Percentiles rank a stretch among this genome's conserved stretches.
Evolutionary conservation across 1,140 invertebrate species (phyloP).

Genomic region (Ceratoteleas bidentatus): DNA sequence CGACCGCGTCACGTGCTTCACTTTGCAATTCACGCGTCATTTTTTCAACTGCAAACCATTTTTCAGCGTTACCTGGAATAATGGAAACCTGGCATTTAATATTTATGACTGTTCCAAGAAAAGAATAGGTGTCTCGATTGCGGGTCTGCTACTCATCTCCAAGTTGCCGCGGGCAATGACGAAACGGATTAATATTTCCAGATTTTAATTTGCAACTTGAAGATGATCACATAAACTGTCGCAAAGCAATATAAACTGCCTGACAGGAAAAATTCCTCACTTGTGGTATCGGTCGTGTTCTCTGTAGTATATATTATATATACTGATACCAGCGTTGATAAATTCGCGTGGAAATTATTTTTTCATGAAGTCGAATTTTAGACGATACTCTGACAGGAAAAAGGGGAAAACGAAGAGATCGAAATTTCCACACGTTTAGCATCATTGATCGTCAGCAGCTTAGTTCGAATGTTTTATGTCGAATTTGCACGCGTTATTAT

Average conservation of each 20-base stretch:
- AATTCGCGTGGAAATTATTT: too few relatives aligned
- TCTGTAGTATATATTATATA: too few relatives aligned
- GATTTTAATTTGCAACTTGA: slow-evolving; percentile 19
- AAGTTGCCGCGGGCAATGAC: slow-evolving; percentile 9
- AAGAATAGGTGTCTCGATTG: slow-evolving; percentile 24
- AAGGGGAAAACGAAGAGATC: too few relatives aligned
- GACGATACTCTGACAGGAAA: too few relatives aligned
- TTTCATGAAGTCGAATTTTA: too few relatives aligned
- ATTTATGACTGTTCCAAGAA: slow-evolving; percentile 24
- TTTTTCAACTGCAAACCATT: neutral
- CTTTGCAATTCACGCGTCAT: neutral
- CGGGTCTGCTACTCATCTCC: slow-evolving; percentile 7
- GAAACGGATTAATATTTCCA: slow-evolving; percentile 27
- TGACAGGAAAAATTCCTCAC: neutral
- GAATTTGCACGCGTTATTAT: slow-evolving; percentile 14
- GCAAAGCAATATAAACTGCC: neutral
- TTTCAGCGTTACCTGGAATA: neutral
- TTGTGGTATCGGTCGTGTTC: too few relatives aligned
- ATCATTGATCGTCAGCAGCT: too few relatives aligned
- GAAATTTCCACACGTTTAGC: too few relatives aligned
- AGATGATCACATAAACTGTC: neutral
- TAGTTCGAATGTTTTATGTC: too few relatives aligned
- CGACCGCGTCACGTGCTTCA: too few relatives aligned
- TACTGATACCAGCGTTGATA: too few relatives aligned
- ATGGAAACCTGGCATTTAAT: slow-evolving; percentile 1